These are phyloP conservation scores for Urocitellus parryii DNA, from an alignment of 2,113 vertebrate species.

Conservation along the genomic window DNA sequence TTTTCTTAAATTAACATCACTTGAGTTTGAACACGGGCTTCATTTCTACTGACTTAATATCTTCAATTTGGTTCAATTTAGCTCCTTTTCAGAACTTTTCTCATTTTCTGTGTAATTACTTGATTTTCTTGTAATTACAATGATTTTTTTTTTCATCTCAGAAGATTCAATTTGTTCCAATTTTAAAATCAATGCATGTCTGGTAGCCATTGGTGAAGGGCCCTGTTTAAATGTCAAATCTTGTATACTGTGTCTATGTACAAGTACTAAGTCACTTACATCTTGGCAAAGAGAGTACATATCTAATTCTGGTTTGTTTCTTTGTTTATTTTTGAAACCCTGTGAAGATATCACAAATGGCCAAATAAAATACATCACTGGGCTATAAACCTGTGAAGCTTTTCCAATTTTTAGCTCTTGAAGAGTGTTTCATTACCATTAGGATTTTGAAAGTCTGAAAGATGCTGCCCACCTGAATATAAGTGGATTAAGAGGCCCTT, in stretches of 20 bases:
- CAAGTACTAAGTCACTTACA: neutral
- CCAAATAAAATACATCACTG: neutral
- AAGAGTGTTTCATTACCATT: neutral
- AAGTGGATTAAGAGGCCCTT: neutral
- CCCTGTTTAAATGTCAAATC: neutral
- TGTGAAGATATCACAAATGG: neutral
- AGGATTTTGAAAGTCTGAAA: slow-evolving; percentile 12
- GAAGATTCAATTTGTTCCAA: neutral
- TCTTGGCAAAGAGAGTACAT: neutral
- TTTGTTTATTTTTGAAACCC: neutral
- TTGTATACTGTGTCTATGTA: neutral
- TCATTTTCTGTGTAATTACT: neutral
- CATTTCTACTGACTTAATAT: slow-evolving; percentile 5
- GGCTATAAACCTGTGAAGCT: neutral
- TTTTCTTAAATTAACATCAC: slow-evolving; percentile 71
- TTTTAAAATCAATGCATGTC: neutral
- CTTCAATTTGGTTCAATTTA: neutral
- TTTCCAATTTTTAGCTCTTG: neutral
- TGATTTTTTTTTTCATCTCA: neutral
- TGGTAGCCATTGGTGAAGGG: neutral
- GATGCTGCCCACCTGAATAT: neutral
- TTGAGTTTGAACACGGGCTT: slow-evolving; percentile 41
- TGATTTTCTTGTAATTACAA: too few relatives aligned
- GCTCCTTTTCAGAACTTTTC: neutral
- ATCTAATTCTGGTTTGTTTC: neutral